Evolutionary conservation across 2,888 invertebrate genomes (phyloP), one percentile per base, ranked within the genome.

Genomic region (Nymphalis polychloros): DNA sequence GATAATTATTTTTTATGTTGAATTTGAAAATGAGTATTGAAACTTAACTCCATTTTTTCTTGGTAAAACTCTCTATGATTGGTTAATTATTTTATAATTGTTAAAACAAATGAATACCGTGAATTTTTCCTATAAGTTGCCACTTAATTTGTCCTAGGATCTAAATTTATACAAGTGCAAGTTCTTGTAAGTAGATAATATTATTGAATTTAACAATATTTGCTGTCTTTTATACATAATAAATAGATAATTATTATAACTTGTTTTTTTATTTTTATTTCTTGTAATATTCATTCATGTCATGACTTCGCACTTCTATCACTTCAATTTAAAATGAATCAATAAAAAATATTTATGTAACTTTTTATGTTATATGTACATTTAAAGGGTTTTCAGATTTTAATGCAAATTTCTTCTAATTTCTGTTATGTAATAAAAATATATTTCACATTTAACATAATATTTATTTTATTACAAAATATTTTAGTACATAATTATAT

Each of bases 41-140:
- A 41, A 13, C 41, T 13, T 41, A 3, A 13, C 41, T 41, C 13
- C 41, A 13, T 41, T 4, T 13, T 41, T 41, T 41, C 4, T 13
- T 4, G 4, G 41, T 31, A 13, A 4, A 41, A 13, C 41, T 13
- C 13, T 41, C 13, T 41, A 13, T 31, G 6, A 31, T 10, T 41
- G 10, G 1, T 17, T n/a, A 8, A 27, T 6, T 27, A 27, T 27
- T 53, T 31, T 16, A 23, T 48, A 13, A 48, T 48, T 27, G 5
- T 20, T 63, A 31, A 55, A 57, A 13, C 8, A 23, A 52, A 19
- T 53, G 52, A 46, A 59, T 60, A 72, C 84, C 84, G 90, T 91
- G 90, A 90, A 89, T 90, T 91, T 90, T 90, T 91, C 86, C 87
- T 83, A 73, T 81, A 82, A 79, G 81, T 81, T 90, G 91, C 90